Evolutionary conservation across 2,888 invertebrate genomes (phyloP).

Genomic region (Oeneis ivallda): DNA sequence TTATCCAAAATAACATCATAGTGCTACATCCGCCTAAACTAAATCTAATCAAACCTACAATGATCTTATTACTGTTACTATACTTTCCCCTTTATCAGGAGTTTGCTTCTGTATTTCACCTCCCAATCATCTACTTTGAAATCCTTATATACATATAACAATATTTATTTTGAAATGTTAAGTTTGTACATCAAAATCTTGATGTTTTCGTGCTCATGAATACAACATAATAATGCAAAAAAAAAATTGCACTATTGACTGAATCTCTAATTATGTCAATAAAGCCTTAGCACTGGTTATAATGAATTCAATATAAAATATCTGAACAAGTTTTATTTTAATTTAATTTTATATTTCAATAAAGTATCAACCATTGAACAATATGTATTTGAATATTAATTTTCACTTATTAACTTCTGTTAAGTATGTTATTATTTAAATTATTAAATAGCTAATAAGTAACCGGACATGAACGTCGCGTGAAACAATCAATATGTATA

Average conservation of each 20-base stretch:
- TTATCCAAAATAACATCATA: constrained; percentile 58
- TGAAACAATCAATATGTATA: constrained; percentile 57
- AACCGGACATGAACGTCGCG: constrained; percentile 45
- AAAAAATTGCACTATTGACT: constrained; percentile 40
- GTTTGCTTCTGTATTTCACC: constrained; percentile 7
- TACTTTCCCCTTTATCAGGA: constrained; percentile 14
- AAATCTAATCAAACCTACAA: constrained; percentile 66
- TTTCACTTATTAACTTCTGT: constrained; percentile 31
- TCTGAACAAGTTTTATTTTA: constrained; percentile 33
- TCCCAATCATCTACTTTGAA: constrained; percentile 45
- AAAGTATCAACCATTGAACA: constrained; percentile 42
- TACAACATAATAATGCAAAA: constrained; percentile 9
- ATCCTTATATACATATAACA: constrained; percentile 79
- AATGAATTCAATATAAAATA: constrained; percentile 12
- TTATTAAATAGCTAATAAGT: constrained; percentile 49
- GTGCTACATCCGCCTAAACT: constrained; percentile 70
- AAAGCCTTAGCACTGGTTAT: constrained; percentile 15
- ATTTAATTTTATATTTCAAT: constrained; percentile 27
- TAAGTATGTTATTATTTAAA: constrained; percentile 31
- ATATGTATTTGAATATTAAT: constrained; percentile 49
- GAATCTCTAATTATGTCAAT: constrained; percentile 20
- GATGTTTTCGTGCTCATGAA: constrained; percentile 15
- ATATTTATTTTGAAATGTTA: constrained; percentile 47
- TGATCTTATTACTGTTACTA: constrained; percentile 35
- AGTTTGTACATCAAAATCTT: constrained; percentile 46